These are phyloP conservation scores for Rutpela maculata DNA, from an alignment of 2,888 invertebrate genomes.

Conservation along the genomic window DNA sequence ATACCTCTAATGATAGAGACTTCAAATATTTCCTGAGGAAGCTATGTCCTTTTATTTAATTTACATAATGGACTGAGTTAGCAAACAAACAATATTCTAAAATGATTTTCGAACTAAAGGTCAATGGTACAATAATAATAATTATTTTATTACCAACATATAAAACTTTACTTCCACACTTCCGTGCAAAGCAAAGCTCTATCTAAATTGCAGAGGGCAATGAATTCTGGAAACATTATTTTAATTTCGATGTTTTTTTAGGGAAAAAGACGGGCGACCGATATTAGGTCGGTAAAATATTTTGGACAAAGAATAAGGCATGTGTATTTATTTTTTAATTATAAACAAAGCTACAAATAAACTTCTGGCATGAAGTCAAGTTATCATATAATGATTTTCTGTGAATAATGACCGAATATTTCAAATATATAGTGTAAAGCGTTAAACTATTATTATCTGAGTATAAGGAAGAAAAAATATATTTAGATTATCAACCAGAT, in stretches of 20 bases:
- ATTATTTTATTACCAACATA: not conserved
- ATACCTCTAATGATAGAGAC: no score
- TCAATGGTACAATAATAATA: conserved; percentile 1
- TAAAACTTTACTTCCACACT: not conserved
- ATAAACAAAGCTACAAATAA: conserved; percentile 58
- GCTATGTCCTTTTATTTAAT: no score
- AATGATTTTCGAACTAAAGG: not conserved
- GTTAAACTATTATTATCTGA: conserved; percentile 6
- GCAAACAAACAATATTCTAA: no score
- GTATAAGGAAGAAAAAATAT: conserved; percentile 7
- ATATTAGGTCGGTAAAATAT: conserved; percentile 41
- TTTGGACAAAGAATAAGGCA: conserved; percentile 44
- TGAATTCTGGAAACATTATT: not conserved
- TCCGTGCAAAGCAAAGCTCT: not conserved
- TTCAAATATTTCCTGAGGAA: no score
- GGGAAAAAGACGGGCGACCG: not conserved
- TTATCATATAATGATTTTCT: conserved; percentile 54
- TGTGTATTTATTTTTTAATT: conserved; percentile 49
- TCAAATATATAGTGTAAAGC: not conserved
- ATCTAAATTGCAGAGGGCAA: not conserved
- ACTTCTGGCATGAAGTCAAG: conserved; percentile 55
- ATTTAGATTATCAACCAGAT: conserved; percentile 12
- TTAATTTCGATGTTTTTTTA: not conserved
- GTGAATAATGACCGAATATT: conserved; percentile 39
- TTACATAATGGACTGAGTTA: no score